These are phyloP conservation scores for Gymnoscelis rufifasciata DNA, from an alignment of 2,888 invertebrate species.

Conservation along the genomic window DNA sequence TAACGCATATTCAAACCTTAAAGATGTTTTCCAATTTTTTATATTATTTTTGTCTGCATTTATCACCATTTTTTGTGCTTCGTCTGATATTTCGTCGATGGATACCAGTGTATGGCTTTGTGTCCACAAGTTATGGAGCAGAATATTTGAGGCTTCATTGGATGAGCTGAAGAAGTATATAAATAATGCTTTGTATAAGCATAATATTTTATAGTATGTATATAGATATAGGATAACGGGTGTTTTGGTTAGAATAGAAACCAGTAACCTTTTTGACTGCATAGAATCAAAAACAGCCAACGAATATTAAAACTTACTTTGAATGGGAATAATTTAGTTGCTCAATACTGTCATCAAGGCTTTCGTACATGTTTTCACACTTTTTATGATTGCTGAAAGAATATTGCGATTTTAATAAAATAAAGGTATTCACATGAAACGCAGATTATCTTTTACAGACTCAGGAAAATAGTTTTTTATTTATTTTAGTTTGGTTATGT, in stretches of 20 bases:
- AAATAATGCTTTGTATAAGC: neutral
- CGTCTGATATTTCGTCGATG: conserved; percentile 36
- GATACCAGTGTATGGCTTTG: conserved; percentile 37
- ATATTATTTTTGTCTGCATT: conserved; percentile 37
- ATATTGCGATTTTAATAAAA: too few species aligned
- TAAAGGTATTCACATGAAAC: too few species aligned
- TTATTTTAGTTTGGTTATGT: too few species aligned
- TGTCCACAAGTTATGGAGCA: conserved; percentile 47
- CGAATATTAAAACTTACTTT: conserved; percentile 42
- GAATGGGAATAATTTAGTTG: conserved; percentile 41
- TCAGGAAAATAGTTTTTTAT: too few species aligned
- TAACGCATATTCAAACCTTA: conserved; percentile 37
- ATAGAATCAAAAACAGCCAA: too few species aligned
- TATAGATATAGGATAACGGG: too few species aligned
- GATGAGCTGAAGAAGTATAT: conserved; percentile 38
- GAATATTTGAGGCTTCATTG: conserved; percentile 45
- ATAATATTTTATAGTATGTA: neutral
- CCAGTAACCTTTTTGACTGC: too few species aligned
- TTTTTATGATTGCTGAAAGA: neutral
- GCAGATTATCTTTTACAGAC: too few species aligned
- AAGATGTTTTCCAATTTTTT: conserved; percentile 49
- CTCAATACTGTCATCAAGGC: conserved; percentile 28
- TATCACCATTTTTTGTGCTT: conserved; percentile 37
- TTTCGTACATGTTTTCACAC: conserved; percentile 2
- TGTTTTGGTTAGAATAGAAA: too few species aligned